Base-by-base conservation (phyloP, 1,140 invertebrate species). In the Ericerus pela region DNA sequence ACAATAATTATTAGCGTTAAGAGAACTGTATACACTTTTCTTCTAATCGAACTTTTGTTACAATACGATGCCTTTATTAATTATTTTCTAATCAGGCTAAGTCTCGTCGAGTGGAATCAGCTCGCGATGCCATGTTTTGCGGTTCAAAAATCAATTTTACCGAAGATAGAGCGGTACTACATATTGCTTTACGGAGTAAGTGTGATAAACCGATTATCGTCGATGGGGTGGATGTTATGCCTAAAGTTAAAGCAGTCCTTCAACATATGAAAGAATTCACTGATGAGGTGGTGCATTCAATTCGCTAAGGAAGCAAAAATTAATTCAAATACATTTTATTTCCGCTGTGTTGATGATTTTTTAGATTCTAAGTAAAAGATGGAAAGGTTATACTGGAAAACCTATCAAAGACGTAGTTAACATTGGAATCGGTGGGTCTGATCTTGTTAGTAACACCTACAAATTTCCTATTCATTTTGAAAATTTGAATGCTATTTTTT, bases 361-460 rank as follows among this genome's bases (percentile, higher is more conserved):
- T 1, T 36, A 78, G 70, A 75, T 90, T 2, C 76, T 82, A 58
- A 73, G 68, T 24, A 84, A 85, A 43, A 61, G 75, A 61, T 91
- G 88, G 88, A 78, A 78, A 65, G 88, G 94, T 29, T 96, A 87
- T 68, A 93, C 91, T 3, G 94, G 93, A 10, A 92, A 97, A 72
- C 68, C 82, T 56, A 98, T 99, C 47, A 94, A 88, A 57, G 95
- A 99, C 77, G 88, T 99, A 51, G 87, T 99, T 26, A 99, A 99
- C 70, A 99, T 99, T 75, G 96, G 96, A 53, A 99, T 99, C 66
- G 96, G 96, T 53, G 96, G 96, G 26, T 99, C 96, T 5, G 96
- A 99, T 78, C 74, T 99, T 65, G 83, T 85, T 72, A 70, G 65
- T 63, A 47, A 10, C 11, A 47, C 41, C 8, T 28, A 31, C 4